phyloP scores from a whole-genome alignment of 2,888 invertebrate genomes.

The Galerucella nymphaeae region DNA sequence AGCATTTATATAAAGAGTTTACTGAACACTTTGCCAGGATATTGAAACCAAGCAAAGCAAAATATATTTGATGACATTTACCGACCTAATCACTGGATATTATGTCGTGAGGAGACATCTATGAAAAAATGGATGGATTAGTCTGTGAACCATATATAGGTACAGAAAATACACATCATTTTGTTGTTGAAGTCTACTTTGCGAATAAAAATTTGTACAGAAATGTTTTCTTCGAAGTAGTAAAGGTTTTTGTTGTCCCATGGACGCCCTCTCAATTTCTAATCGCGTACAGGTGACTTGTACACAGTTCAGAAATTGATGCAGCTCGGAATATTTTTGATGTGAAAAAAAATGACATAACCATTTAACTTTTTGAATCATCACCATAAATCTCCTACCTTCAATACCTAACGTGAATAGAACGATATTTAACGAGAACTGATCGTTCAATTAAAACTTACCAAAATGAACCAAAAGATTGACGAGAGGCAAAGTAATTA shows the following conservation, averaged over 20 bases:
- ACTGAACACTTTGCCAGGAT: too few species aligned
- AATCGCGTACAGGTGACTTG: not conserved
- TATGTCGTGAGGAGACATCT: too few species aligned
- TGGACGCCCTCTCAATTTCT: not conserved
- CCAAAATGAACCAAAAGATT: slow-evolving; percentile 41
- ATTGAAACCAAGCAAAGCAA: too few species aligned
- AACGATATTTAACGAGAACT: slow-evolving; percentile 37
- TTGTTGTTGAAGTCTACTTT: too few species aligned
- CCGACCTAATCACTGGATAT: too few species aligned
- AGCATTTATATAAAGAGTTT: too few species aligned
- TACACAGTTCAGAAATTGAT: not conserved
- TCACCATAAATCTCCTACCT: not conserved
- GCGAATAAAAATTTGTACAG: too few species aligned
- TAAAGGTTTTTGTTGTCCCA: not conserved
- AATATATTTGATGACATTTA: too few species aligned
- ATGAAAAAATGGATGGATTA: too few species aligned
- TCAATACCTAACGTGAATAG: slow-evolving; percentile 19
- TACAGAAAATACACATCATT: too few species aligned
- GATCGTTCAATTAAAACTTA: slow-evolving; percentile 40
- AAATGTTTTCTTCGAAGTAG: not conserved
- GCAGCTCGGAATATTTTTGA: slow-evolving; percentile 8
- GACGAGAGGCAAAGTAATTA: slow-evolving; percentile 46
- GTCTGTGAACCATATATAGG: too few species aligned
- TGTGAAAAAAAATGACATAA: slow-evolving; percentile 11
- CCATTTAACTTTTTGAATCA: slow-evolving; percentile 28